Evolutionary conservation across 2,888 invertebrate species (phyloP), one percentile per base, ranked within the genome.

Genomic region (Drosophila yooni): DNA sequence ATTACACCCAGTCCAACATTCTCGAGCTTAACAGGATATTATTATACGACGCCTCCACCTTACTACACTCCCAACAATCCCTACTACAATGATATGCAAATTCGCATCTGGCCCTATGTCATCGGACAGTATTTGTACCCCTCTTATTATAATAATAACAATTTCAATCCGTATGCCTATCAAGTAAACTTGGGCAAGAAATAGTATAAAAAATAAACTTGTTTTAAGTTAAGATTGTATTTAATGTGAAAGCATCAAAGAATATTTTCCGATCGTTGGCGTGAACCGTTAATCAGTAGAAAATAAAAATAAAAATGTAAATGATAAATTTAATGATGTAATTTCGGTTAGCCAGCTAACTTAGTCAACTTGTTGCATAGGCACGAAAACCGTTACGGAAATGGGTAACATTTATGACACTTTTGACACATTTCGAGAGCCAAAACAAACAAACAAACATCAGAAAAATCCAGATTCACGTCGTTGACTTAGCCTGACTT

Each of bases 81-180:
- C 0, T 83, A 76, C 21, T 76, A 83, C 50, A 50, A 61, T 6
- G 69, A 79, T 38, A 27, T 48, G 18, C 48, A 67, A 10, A 78
- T 90, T n/a, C 76, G 82, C 21, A 90, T 91, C 29, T 92, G 82
- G 90, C 91, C 91, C 5, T 89, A 88, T 69, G 90, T 91, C n/a
- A 80, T 91, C 4, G 91, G 91, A 2, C 83, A 83, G 43, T 90
- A 88, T 64, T 53, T 89, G n/a, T 90, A 90, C 76, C 87, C 87
- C 0, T 65, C 72, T 0, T 89, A 90, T 29, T 76, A 82, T 27
- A 88, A 90, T 21, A 88, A 58, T 46, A 88, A 87, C 67, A 53
- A 67, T 6, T 66, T 73, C 4, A 83, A 87, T 80, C 87, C 87
- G 0, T 90, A 87, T 54, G 83, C 65, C 51, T 88, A 85, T 70